Percentiles rank a stretch among this genome's conserved stretches.
phyloP scores from a whole-genome alignment of 2,797 vertebrate species.

The Coluber constrictor region DNA sequence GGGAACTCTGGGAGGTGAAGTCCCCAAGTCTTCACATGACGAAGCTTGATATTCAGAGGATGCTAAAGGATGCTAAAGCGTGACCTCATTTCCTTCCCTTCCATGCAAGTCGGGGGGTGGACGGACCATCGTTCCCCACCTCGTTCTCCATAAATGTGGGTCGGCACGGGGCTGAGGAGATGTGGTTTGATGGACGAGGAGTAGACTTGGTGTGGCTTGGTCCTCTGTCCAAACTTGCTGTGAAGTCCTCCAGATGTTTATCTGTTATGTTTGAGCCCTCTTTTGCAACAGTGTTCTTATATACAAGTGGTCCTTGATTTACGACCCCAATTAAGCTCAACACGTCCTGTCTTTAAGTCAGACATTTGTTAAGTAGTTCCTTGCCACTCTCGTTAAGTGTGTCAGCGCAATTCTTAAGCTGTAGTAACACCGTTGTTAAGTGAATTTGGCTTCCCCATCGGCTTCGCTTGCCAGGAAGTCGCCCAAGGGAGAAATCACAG shows the following conservation, averaged over 20 bases:
- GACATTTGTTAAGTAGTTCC: not conserved
- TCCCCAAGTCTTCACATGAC: too few relatives aligned
- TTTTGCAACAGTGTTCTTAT: too few relatives aligned
- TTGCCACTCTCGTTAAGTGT: too few relatives aligned
- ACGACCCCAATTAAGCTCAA: not conserved
- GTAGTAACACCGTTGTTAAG: not conserved
- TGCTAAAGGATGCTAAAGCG: too few relatives aligned
- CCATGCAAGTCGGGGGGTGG: not conserved
- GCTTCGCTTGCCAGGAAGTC: not conserved
- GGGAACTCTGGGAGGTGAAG: not conserved
- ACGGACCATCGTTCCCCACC: not conserved
- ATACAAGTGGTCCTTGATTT: not conserved
- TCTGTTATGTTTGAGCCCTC: not conserved
- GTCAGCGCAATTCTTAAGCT: fast-evolving
- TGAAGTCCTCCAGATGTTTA: not conserved
- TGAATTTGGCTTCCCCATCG: fast-evolving
- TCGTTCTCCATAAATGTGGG: not conserved
- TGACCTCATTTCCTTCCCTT: not conserved
- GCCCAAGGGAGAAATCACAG: too few relatives aligned
- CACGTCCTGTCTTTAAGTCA: not conserved
- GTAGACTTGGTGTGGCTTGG: too few relatives aligned
- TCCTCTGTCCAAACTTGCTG: not conserved
- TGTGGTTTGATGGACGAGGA: not conserved
- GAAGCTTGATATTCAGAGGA: not conserved
- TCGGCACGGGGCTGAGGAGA: not conserved